These are phyloP conservation scores for Poecile montanus DNA, from an alignment of 2,797 vertebrate species.

Conservation along the genomic window DNA sequence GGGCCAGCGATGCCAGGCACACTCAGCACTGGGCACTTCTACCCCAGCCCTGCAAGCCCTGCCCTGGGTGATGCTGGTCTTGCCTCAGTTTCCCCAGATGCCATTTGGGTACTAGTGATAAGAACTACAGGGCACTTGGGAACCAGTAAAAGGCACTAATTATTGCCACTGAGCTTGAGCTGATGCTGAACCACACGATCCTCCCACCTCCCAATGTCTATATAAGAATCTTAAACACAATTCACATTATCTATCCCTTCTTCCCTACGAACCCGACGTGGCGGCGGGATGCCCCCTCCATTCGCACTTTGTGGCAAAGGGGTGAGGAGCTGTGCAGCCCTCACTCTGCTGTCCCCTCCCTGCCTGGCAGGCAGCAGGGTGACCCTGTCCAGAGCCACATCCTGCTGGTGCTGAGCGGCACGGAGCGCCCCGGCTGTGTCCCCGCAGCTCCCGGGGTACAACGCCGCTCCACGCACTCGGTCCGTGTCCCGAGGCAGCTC, in stretches of 20 bases:
- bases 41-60: not conserved
- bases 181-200: not conserved
- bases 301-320: not conserved
- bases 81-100: not conserved
- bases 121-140: not conserved
- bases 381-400: fast-evolving
- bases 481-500: fast-evolving
- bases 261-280: not conserved
- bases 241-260: not conserved
- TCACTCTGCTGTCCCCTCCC: fast-evolving
- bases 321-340: not conserved
- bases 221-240: not conserved
- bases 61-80: not conserved
- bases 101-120: not conserved
- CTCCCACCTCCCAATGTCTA: not conserved
- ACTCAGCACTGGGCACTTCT: not conserved
- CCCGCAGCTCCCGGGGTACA: fast-evolving
- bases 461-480: fast-evolving
- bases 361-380: fast-evolving
- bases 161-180: not conserved
- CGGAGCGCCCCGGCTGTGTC: not conserved
- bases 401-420: fast-evolving
- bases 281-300: not conserved
- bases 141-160: not conserved
- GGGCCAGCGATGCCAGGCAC: not conserved